Base-by-base conservation (phyloP, 1,140 invertebrate genomes). In the Macrotrachela quadricornifera region DNA sequence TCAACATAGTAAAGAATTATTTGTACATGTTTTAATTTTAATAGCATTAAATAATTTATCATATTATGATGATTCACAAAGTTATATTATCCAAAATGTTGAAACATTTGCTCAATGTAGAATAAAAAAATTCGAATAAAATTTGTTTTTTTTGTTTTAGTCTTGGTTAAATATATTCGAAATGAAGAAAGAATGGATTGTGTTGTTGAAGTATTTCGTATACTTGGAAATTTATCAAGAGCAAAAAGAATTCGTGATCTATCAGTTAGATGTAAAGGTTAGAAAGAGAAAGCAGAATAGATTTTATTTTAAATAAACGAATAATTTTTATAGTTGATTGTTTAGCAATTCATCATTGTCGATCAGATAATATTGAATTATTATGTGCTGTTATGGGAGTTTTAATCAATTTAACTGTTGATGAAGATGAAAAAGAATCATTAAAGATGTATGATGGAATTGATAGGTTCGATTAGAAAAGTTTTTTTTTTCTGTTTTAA, bases 41-140 rank as follows among this genome's bases (percentile, higher is more conserved):
- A 75, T 75, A 14, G 77, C 77, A 14, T 66, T 80, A 38, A 80
- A 79, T 60, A 80, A 80, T 62, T 64, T 79, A 49, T 77, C 77
- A 0, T 80, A 72, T 63, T 79, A 79, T 61, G 62, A 57, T 36
- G 58, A 50, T 11, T 59, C 62, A 48, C 56, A 18, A 18, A 61
- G 59, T 56, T 59, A 59, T 42, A 57, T 65, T 40, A 59, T 57
- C 21, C 46, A n/a, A n/a, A n/a, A n/a, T n/a, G n/a, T n/a, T n/a
- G n/a, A n/a, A n/a, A n/a, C n/a, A n/a, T n/a, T n/a, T n/a, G n/a
- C n/a, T n/a, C n/a, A n/a, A n/a, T n/a, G n/a, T n/a, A n/a, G n/a
- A 57, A 15, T 56, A 36, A 30, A 51, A 17, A 56, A 11, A 38
- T 1, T 17, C 10, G 12, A 30, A 17, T 44, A 42, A 40, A 49